These are phyloP conservation scores for Lasioglossum morio DNA, from an alignment of 2,888 invertebrate species.

Conservation along the genomic window DNA sequence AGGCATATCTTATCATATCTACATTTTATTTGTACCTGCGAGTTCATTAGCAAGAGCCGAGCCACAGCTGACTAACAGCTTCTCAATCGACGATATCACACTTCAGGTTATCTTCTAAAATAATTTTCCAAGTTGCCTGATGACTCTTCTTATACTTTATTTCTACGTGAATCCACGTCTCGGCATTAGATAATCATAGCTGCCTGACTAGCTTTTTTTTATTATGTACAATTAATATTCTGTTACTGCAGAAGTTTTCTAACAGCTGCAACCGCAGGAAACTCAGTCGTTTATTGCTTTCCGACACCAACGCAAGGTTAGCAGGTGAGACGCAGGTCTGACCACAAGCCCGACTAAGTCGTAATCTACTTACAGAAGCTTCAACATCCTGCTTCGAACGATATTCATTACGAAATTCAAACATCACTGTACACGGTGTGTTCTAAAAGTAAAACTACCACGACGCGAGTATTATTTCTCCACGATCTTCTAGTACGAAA, in stretches of 20 bases:
- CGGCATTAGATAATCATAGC: too few species aligned
- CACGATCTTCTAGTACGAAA: too few species aligned
- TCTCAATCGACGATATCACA: too few species aligned
- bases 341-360: not conserved
- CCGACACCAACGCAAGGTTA: not conserved
- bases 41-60: not conserved
- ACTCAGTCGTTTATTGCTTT: not conserved
- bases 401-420: not conserved
- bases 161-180: too few species aligned
- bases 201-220: not conserved
- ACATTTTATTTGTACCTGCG: not conserved
- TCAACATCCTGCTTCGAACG: not conserved
- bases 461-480: too few species aligned
- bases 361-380: slow-evolving; percentile 7
- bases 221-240: not conserved
- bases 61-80: not conserved
- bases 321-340: not conserved
- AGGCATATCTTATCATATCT: not conserved
- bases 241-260: not conserved
- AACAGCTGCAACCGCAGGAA: not conserved
- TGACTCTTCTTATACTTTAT: too few species aligned
- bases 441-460: not conserved
- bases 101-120: too few species aligned
- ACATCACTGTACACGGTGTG: not conserved
- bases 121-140: too few species aligned